phyloP scores from a whole-genome alignment of 2,797 vertebrate genomes.

The Valencia hispanica region DNA sequence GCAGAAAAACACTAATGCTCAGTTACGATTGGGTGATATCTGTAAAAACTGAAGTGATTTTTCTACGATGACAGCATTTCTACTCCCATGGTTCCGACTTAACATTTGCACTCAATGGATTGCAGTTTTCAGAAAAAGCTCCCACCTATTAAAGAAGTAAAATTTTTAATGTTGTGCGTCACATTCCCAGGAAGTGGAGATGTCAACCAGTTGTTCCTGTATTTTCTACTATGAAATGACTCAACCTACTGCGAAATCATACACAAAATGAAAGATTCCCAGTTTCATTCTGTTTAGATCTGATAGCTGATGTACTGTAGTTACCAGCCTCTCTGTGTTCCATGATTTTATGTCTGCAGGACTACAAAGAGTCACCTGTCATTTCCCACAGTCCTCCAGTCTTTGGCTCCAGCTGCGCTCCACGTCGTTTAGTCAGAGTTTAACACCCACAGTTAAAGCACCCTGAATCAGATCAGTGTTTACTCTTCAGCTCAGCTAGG shows the following conservation, averaged over 20 bases:
- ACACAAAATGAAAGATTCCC: constrained; percentile 28
- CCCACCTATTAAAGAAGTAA: background rate
- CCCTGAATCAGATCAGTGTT: constrained; percentile 58
- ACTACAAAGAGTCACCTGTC: constrained; percentile 76
- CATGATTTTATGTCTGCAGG: constrained; percentile 35
- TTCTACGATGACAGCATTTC: constrained; percentile 25
- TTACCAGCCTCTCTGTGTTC: constrained; percentile 8
- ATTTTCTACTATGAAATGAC: constrained; percentile 32
- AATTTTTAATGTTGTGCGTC: background rate
- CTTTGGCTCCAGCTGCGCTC: constrained; percentile 78
- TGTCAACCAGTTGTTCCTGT: constrained; percentile 13
- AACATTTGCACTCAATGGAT: constrained; percentile 11
- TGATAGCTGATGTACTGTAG: constrained; percentile 10
- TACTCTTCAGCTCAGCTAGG: constrained; percentile 76
- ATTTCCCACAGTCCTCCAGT: constrained; percentile 63
- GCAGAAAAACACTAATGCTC: constrained; percentile 54
- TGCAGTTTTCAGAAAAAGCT: background rate
- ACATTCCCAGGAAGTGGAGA: background rate
- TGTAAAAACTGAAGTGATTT: constrained; percentile 56
- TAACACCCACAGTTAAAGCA: constrained; percentile 58
- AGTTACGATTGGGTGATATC: constrained; percentile 35
- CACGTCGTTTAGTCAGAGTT: constrained; percentile 64
- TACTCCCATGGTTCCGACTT: constrained; percentile 12
- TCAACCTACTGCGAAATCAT: constrained; percentile 35
- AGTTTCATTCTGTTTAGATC: constrained; percentile 5